Conservation (phyloP, 2,888 invertebrate genomes). For the Hartigia nigra region DNA sequence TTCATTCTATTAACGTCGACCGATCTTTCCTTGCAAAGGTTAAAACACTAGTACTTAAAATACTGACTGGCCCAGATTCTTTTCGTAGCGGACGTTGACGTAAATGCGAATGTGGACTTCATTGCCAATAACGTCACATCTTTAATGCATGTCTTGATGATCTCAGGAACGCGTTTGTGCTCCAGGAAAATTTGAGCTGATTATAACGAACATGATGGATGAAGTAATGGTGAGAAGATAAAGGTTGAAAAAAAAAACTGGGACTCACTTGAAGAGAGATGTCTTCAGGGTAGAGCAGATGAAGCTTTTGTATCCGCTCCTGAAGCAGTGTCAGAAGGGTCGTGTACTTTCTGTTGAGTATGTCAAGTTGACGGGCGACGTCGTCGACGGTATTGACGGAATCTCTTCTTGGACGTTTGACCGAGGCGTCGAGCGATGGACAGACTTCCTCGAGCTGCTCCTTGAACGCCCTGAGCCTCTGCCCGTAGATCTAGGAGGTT, state of each 20-base stretch:
- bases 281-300: slow-evolving; percentile 77
- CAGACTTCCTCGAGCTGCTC: slow-evolving; percentile 87
- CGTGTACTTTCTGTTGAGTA: slow-evolving; percentile 83
- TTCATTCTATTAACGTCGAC: not conserved
- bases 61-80: not conserved
- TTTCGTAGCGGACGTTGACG: not conserved
- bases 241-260: not conserved
- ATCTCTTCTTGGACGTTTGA: slow-evolving; percentile 61
- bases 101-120: not conserved
- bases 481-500: slow-evolving; percentile 84
- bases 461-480: slow-evolving; percentile 85
- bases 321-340: slow-evolving; percentile 77
- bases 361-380: slow-evolving; percentile 82
- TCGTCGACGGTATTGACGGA: slow-evolving; percentile 75
- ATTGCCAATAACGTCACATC: not conserved
- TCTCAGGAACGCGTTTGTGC: not conserved
- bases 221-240: not conserved
- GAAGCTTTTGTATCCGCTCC: slow-evolving; percentile 76
- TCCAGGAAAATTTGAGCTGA: not conserved
- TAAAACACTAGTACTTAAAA: not conserved
- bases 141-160: not conserved
- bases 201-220: not conserved
- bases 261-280: slow-evolving; percentile 80
- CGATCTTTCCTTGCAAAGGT: not conserved
- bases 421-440: slow-evolving; percentile 78